Evolutionary conservation across 2,113 vertebrate species (phyloP).

Genomic region (Passer domesticus): DNA sequence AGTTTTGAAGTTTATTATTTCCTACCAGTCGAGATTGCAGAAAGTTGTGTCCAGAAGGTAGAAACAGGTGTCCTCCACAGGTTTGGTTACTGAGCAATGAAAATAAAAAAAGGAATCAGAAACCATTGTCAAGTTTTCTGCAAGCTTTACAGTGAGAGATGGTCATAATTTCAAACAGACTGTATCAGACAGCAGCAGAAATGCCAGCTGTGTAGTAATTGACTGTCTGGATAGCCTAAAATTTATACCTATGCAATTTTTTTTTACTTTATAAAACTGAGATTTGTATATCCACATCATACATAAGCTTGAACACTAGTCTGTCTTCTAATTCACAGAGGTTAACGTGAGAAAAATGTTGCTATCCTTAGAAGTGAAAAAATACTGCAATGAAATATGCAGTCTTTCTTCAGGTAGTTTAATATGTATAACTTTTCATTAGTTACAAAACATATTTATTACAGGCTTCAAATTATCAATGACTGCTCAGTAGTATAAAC

Average conservation of each 20-base stretch:
- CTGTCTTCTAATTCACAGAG: not conserved
- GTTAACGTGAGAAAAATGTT: not conserved
- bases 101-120: not conserved
- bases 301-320: not conserved
- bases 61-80: not conserved
- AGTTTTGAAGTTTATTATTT: not conserved
- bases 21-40: not conserved
- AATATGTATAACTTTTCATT: not conserved
- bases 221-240: not conserved
- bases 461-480: not conserved
- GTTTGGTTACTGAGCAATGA: not conserved
- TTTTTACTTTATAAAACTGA: not conserved
- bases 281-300: not conserved
- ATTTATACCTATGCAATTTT: not conserved
- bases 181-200: not conserved
- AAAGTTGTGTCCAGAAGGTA: not conserved
- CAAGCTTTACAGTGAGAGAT: not conserved
- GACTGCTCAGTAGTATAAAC: not conserved
- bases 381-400: not conserved
- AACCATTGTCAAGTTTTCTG: not conserved
- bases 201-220: not conserved
- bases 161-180: not conserved
- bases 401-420: not conserved
- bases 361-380: not conserved
- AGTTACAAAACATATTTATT: slow-evolving; percentile 4